phyloP scores from a whole-genome alignment of 2,797 vertebrate genomes.

The Anguilla obscura region DNA sequence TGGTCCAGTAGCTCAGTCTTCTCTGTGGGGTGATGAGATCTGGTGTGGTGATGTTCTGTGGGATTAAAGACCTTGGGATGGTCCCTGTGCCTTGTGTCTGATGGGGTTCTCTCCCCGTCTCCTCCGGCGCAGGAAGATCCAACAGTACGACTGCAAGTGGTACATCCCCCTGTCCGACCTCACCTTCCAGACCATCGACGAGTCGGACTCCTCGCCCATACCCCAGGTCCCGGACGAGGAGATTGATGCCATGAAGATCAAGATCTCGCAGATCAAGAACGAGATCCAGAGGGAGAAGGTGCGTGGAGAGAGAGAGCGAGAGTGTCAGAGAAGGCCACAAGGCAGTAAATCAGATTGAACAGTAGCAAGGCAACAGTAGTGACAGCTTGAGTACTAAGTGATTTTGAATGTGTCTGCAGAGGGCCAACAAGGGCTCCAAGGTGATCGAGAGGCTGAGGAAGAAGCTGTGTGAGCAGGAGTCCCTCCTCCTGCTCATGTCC shows the following conservation, averaged over 20 bases:
- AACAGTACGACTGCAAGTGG: constrained; percentile 98
- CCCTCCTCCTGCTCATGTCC: constrained; percentile 87
- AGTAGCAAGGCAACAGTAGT: neutral
- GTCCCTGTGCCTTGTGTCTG: neutral
- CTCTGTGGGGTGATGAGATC: neutral
- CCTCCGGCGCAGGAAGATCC: constrained; percentile 81
- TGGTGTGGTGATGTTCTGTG: neutral
- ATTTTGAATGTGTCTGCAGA: constrained; percentile 69
- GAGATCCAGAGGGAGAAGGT: constrained; percentile 97
- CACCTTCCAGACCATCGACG: constrained; percentile 90
- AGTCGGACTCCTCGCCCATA: constrained; percentile 82
- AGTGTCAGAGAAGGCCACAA: neutral
- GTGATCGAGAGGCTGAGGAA: constrained; percentile 91
- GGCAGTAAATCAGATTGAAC: neutral
- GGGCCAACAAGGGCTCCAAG: constrained; percentile 92
- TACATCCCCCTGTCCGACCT: constrained; percentile 93
- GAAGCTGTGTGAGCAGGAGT: constrained; percentile 95
- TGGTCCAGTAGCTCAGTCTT: neutral
- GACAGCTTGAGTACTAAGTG: neutral
- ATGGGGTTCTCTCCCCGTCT: neutral
- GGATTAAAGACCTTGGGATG: neutral
- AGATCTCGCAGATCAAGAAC: constrained; percentile 96
- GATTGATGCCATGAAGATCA: constrained; percentile 93
- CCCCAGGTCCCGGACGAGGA: constrained; percentile 92
- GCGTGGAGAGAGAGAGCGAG: neutral